Conservation (phyloP, 1,140 invertebrate genomes). For the Acromyrmex echinatior region DNA sequence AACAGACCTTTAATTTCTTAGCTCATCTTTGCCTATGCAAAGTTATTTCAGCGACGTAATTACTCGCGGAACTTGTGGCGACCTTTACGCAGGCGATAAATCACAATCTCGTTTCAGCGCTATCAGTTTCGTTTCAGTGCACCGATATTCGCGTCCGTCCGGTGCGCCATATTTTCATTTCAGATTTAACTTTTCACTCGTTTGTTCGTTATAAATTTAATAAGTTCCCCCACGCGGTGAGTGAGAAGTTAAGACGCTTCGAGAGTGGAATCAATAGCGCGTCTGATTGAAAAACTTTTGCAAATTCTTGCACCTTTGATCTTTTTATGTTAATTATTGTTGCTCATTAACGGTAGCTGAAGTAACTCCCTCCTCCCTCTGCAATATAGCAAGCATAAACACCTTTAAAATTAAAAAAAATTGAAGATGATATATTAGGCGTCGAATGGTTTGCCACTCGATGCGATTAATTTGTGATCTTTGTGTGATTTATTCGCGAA, state of each 20-base stretch:
- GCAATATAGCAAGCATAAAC: not conserved
- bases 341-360: not conserved
- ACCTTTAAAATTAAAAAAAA: not conserved
- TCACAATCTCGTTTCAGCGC: not conserved
- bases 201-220: slow-evolving; percentile 40
- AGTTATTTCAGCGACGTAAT: not conserved
- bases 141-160: not conserved
- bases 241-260: not conserved
- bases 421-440: not conserved
- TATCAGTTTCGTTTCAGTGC: slow-evolving; percentile 8
- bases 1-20: not conserved
- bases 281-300: slow-evolving; percentile 54
- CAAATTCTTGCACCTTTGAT: not conserved
- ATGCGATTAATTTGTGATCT: too few species aligned
- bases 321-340: not conserved
- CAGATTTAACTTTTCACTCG: slow-evolving; percentile 11
- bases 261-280: slow-evolving; percentile 8
- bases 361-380: too few species aligned
- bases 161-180: slow-evolving; percentile 31
- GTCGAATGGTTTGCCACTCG: too few species aligned
- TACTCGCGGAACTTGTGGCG: not conserved
- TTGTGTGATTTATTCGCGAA: too few species aligned
- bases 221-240: slow-evolving; percentile 29
- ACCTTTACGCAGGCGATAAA: slow-evolving; percentile 33
- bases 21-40: not conserved